phyloP scores from a whole-genome alignment of 2,888 invertebrate genomes.

The Netelia melanura region DNA sequence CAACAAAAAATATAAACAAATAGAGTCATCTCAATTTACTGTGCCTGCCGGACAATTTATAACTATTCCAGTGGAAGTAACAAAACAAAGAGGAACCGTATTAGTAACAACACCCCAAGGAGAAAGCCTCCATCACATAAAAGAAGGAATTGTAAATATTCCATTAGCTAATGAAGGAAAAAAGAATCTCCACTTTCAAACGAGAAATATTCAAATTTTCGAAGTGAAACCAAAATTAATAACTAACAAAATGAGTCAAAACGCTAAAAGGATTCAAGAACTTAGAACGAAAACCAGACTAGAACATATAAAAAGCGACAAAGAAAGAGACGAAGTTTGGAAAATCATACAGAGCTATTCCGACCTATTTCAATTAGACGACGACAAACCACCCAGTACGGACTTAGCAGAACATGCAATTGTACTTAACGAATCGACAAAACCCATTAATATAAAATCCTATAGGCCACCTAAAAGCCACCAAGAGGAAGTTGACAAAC shows the following conservation, averaged over 20 bases:
- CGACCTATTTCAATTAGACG: conserved; percentile 34
- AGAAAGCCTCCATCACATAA: conserved; percentile 54
- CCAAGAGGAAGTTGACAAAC: conserved; percentile 20
- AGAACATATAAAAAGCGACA: background rate
- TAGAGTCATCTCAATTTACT: conserved; percentile 47
- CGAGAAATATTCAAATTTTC: conserved; percentile 12
- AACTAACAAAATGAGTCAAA: background rate
- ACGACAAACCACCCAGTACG: conserved; percentile 25
- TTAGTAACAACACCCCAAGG: conserved; percentile 52
- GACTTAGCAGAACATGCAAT: conserved; percentile 27
- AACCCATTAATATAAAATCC: conserved; percentile 16
- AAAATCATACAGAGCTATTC: conserved; percentile 31
- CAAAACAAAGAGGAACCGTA: conserved; percentile 40
- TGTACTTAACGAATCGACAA: conserved; percentile 20
- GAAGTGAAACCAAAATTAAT: conserved; percentile 7
- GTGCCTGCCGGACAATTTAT: conserved; percentile 46
- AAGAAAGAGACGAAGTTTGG: conserved; percentile 11
- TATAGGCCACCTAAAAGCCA: conserved; percentile 12
- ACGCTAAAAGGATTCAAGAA: conserved; percentile 19
- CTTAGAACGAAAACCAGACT: conserved; percentile 11
- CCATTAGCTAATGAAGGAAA: conserved; percentile 54
- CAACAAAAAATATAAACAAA: conserved; percentile 22
- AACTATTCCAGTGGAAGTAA: conserved; percentile 45
- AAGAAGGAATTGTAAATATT: conserved; percentile 45
- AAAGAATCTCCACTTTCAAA: conserved; percentile 34